These are phyloP conservation scores for Amphibalanus amphitrite DNA, from an alignment of 1,140 invertebrate genomes.

Conservation along the genomic window DNA sequence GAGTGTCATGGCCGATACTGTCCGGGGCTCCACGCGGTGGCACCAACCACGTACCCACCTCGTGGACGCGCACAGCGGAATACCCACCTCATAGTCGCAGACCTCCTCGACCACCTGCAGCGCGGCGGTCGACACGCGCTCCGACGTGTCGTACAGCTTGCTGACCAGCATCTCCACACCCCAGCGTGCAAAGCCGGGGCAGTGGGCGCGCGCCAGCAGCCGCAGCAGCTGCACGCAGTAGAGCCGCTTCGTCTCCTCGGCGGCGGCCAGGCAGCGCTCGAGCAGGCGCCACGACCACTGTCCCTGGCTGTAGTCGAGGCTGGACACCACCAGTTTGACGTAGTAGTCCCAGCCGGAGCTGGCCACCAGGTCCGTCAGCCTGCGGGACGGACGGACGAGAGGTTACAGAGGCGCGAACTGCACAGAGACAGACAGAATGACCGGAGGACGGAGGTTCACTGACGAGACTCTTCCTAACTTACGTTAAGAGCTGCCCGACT, in stretches of 20 bases:
- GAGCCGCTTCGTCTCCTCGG: slow-evolving; percentile 51
- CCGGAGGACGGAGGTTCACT: too few relatives aligned
- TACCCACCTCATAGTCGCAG: slow-evolving; percentile 58
- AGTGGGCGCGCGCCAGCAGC: slow-evolving; percentile 54
- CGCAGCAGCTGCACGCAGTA: slow-evolving; percentile 81
- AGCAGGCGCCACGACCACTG: too few relatives aligned
- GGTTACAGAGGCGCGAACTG: too few relatives aligned
- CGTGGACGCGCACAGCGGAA: too few relatives aligned
- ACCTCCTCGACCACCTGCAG: slow-evolving; percentile 77
- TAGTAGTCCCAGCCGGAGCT: slow-evolving; percentile 31
- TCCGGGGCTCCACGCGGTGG: too few relatives aligned
- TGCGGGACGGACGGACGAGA: background rate
- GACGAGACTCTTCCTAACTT: too few relatives aligned
- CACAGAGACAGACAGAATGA: too few relatives aligned
- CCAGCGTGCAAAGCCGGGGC: slow-evolving; percentile 51
- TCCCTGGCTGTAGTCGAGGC: slow-evolving; percentile 53
- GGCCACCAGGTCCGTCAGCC: background rate
- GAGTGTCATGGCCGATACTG: too few relatives aligned
- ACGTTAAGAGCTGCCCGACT: too few relatives aligned
- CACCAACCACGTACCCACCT: too few relatives aligned
- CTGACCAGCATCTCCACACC: slow-evolving; percentile 59
- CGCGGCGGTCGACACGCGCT: slow-evolving; percentile 53
- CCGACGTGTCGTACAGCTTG: slow-evolving; percentile 61
- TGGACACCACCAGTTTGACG: slow-evolving; percentile 75
- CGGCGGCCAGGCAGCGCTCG: too few relatives aligned